Percentiles rank a stretch among this genome's conserved stretches.
Evolutionary conservation across 92 coral and sea anemone genomes (phyloP).

Genomic region (Desmophyllum pertusum): DNA sequence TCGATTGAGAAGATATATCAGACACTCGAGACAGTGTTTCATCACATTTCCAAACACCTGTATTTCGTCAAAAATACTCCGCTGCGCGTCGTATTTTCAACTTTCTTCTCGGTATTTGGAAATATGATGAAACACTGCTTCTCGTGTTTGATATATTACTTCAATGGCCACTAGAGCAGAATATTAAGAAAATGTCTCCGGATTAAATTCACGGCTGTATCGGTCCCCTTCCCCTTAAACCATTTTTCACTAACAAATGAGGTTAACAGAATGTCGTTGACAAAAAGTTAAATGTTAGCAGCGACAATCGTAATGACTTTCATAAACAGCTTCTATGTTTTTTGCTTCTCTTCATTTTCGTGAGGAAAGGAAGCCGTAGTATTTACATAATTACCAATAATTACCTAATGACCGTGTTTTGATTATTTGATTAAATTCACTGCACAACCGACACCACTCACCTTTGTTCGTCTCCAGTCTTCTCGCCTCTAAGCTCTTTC

Average conservation of each 20-base stretch:
- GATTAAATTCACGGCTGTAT: neutral
- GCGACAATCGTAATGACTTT: too few relatives aligned
- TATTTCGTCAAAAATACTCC: too few relatives aligned
- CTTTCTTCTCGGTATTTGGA: too few relatives aligned
- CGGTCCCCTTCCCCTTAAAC: neutral
- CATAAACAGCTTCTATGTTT: too few relatives aligned
- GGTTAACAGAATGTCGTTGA: neutral
- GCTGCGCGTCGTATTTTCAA: too few relatives aligned
- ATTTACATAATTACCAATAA: neutral
- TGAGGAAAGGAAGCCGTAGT: neutral
- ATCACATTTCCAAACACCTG: too few relatives aligned
- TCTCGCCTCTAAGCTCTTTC: constrained; percentile 86
- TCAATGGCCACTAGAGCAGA: neutral
- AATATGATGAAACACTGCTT: too few relatives aligned
- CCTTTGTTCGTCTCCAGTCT: constrained; percentile 63
- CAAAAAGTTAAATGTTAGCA: neutral
- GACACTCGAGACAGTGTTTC: too few relatives aligned
- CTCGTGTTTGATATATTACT: too few relatives aligned
- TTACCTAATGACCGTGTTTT: neutral
- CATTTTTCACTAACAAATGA: too few relatives aligned
- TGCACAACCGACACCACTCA: neutral
- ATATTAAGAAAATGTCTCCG: neutral
- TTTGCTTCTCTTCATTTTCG: neutral
- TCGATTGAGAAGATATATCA: too few relatives aligned
- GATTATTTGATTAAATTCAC: neutral